A percentile compares a stretch with the other conserved stretches of the same genome.
Conservation (phyloP, 2,888 invertebrate genomes). For the Drosophila picticornis region DNA sequence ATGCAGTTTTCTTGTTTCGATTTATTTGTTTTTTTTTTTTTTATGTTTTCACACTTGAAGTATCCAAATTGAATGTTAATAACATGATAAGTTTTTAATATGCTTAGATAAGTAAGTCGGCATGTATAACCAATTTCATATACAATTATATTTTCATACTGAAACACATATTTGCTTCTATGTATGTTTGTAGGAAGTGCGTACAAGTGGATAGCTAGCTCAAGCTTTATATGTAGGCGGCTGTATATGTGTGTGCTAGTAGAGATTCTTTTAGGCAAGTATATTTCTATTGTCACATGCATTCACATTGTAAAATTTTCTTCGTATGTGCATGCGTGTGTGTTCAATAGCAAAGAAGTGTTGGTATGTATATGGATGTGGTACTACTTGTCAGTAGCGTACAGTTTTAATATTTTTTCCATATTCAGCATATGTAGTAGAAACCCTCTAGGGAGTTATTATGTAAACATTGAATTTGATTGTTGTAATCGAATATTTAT, state of each 20-base stretch:
- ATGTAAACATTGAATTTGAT: conserved; percentile 1
- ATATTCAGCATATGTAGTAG: conserved; percentile 1
- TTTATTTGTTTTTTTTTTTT: background rate
- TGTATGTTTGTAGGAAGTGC: conserved; percentile 7
- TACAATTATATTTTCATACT: conserved; percentile 1
- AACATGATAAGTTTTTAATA: conserved; percentile 11
- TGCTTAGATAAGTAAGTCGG: conserved; percentile 13
- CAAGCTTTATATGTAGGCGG: conserved; percentile 8
- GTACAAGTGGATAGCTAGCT: conserved; percentile 8
- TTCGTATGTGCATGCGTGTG: conserved; percentile 1
- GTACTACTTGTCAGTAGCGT: background rate
- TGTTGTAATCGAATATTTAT: background rate
- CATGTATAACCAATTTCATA: background rate
- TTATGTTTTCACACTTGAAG: conserved; percentile 13
- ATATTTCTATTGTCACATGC: conserved; percentile 6
- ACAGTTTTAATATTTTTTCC: background rate
- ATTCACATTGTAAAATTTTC: background rate
- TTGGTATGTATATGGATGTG: background rate
- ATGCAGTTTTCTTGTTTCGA: conserved; percentile 15
- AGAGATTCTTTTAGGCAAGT: conserved; percentile 18
- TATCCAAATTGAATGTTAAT: conserved; percentile 21
- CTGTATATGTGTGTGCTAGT: conserved; percentile 5
- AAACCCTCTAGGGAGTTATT: conserved; percentile 4
- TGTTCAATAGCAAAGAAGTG: conserved; percentile 11
- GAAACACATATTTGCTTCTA: conserved; percentile 3